Evolutionary conservation across 2,113 vertebrate species (phyloP).

Genomic region (Pterocles gutturalis): DNA sequence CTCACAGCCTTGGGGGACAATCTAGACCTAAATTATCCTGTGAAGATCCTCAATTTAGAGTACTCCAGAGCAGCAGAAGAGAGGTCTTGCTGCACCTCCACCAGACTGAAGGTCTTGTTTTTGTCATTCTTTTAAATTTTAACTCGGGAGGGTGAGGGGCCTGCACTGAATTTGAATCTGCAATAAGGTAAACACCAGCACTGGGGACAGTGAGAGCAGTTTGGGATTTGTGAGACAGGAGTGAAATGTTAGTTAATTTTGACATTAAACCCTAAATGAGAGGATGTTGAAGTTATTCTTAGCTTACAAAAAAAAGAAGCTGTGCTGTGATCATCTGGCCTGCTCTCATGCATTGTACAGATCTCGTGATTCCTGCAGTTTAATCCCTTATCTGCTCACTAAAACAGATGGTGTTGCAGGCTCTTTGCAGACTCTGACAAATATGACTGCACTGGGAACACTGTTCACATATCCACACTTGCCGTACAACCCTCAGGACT

Average conservation of each 20-base stretch:
- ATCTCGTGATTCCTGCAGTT: constrained; percentile 9
- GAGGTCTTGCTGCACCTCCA: not conserved
- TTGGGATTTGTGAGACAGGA: not conserved
- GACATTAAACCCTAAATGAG: not conserved
- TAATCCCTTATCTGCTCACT: constrained; percentile 12
- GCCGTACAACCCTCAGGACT: not conserved
- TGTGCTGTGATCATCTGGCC: not conserved
- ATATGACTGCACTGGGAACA: not conserved
- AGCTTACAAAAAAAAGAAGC: not conserved
- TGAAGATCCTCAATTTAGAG: not conserved
- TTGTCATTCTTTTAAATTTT: not conserved
- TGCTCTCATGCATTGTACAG: not conserved
- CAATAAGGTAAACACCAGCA: not conserved
- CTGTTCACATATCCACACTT: constrained; percentile 1
- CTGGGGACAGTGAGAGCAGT: not conserved
- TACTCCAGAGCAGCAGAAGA: not conserved
- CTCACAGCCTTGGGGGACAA: not conserved
- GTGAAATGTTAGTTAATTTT: not conserved
- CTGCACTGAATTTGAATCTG: not conserved
- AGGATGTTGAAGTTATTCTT: constrained; percentile 27
- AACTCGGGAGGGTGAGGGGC: too few species aligned
- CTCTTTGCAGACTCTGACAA: constrained; percentile 55
- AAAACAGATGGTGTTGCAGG: constrained; percentile 54
- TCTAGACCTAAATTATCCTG: not conserved
- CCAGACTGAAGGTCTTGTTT: not conserved